Conservation (phyloP, 2,888 invertebrate species). For the Adela reaumurella region DNA sequence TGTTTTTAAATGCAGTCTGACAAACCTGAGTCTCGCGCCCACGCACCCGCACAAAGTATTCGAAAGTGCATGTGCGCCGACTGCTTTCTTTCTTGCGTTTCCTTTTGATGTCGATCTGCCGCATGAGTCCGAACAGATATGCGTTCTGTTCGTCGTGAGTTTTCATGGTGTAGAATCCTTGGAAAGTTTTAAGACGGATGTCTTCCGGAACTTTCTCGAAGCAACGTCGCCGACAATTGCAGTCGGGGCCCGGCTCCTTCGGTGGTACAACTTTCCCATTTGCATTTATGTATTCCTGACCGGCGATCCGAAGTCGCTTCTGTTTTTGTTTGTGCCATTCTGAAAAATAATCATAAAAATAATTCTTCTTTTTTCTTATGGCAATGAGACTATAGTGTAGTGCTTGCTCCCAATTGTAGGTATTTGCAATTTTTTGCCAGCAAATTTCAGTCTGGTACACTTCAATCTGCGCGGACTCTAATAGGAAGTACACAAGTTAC, state of each 20-base stretch:
- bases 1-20: slow-evolving; percentile 56
- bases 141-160: slow-evolving; percentile 59
- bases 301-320: slow-evolving; percentile 52
- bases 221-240: slow-evolving; percentile 50
- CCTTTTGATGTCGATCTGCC: slow-evolving; percentile 54
- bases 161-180: slow-evolving; percentile 55
- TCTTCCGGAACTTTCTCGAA: slow-evolving; percentile 50
- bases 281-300: slow-evolving; percentile 53
- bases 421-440: too few relatives aligned
- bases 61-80: slow-evolving; percentile 53
- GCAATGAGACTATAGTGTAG: too few relatives aligned
- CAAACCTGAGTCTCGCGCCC: slow-evolving; percentile 56
- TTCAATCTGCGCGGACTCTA: too few relatives aligned
- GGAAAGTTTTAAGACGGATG: slow-evolving; percentile 47
- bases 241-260: slow-evolving; percentile 51
- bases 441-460: too few relatives aligned
- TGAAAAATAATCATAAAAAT: slow-evolving; percentile 19
- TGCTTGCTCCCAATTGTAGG: too few relatives aligned
- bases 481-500: too few relatives aligned
- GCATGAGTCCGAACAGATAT: slow-evolving; percentile 55
- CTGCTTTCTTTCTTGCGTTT: slow-evolving; percentile 53
- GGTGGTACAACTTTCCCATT: slow-evolving; percentile 55
- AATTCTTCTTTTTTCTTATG: slow-evolving; percentile 1
- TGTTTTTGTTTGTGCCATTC: slow-evolving; percentile 60
- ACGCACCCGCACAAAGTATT: slow-evolving; percentile 53